Evolutionary conservation across 2,888 invertebrate genomes (phyloP).

Genomic region (Opisthograptis luteolata): DNA sequence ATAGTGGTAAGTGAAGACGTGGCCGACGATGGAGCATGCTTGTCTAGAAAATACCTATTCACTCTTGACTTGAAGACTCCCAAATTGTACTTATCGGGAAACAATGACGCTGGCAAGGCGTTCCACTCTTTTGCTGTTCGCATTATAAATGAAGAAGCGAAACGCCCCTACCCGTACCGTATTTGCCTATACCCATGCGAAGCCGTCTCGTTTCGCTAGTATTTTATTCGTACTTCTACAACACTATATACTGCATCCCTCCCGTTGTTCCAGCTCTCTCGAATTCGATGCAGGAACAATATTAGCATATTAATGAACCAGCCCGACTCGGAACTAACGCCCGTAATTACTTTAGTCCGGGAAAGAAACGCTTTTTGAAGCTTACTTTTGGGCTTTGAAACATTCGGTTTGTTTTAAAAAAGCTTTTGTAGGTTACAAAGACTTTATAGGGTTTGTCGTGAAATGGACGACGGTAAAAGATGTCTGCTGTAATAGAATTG

Average conservation of each 20-base stretch:
- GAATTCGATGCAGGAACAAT: conserved; percentile 40
- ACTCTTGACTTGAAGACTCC: too few relatives aligned
- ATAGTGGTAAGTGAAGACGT: too few relatives aligned
- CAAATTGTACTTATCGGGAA: too few relatives aligned
- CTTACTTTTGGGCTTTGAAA: conserved; percentile 24
- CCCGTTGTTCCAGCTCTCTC: conserved; percentile 16
- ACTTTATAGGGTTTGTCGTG: background rate
- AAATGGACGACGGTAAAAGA: background rate
- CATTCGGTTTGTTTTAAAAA: conserved; percentile 19
- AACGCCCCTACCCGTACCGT: too few relatives aligned
- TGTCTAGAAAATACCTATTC: too few relatives aligned
- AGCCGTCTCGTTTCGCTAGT: too few relatives aligned
- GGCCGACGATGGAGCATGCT: too few relatives aligned
- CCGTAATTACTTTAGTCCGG: conserved; percentile 53
- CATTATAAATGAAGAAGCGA: too few relatives aligned
- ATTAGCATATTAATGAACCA: conserved; percentile 66
- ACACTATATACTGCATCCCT: conserved; percentile 5
- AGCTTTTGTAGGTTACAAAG: conserved; percentile 1
- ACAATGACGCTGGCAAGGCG: too few relatives aligned
- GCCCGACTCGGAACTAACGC: conserved; percentile 39
- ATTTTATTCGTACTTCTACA: background rate
- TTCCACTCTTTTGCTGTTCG: too few relatives aligned
- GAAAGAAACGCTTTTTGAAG: conserved; percentile 26
- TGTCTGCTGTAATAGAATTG: too few relatives aligned
- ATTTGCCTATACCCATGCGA: too few relatives aligned